Evolutionary conservation across 2,888 invertebrate genomes (phyloP).

Genomic region (Epistrophe eligans): DNA sequence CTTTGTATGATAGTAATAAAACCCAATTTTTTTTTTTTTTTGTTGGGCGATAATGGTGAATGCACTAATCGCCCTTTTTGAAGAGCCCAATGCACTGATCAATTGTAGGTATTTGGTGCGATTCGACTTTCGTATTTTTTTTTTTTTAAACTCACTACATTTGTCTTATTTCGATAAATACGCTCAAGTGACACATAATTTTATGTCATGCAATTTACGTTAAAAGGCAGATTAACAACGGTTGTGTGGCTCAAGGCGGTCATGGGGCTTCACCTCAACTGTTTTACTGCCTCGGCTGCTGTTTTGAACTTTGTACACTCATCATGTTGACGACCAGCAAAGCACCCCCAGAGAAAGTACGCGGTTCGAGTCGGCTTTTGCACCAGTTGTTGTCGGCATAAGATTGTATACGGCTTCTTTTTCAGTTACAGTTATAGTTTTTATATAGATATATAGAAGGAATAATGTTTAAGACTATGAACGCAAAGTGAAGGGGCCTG

Average conservation of each 20-base stretch:
- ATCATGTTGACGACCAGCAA: conserved; percentile 29
- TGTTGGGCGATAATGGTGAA: conserved; percentile 22
- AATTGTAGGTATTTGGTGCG: conserved; percentile 52
- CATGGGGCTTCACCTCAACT: conserved; percentile 73
- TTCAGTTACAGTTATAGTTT: background rate
- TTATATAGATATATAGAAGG: background rate
- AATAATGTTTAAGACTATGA: background rate
- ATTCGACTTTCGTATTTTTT: conserved; percentile 28
- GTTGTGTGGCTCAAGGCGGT: conserved; percentile 61
- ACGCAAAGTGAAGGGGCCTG: background rate
- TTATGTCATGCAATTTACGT: conserved; percentile 78
- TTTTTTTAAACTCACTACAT: conserved; percentile 1
- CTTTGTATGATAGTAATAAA: too few relatives aligned
- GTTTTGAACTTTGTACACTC: conserved; percentile 67
- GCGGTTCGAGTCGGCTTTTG: conserved; percentile 12
- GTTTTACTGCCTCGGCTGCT: conserved; percentile 70
- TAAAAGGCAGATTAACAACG: conserved; percentile 77
- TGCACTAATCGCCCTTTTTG: conserved; percentile 59
- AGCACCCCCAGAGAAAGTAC: background rate
- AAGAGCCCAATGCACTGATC: conserved; percentile 61
- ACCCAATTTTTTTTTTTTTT: background rate
- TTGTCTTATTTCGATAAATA: conserved; percentile 61
- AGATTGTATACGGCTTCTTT: conserved; percentile 55
- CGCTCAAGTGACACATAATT: conserved; percentile 77
- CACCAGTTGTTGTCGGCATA: conserved; percentile 46